Evolutionary conservation across 2,797 vertebrate genomes (phyloP), one percentile per base, ranked within the genome.

Genomic region (Brachyrhaphis roseni): DNA sequence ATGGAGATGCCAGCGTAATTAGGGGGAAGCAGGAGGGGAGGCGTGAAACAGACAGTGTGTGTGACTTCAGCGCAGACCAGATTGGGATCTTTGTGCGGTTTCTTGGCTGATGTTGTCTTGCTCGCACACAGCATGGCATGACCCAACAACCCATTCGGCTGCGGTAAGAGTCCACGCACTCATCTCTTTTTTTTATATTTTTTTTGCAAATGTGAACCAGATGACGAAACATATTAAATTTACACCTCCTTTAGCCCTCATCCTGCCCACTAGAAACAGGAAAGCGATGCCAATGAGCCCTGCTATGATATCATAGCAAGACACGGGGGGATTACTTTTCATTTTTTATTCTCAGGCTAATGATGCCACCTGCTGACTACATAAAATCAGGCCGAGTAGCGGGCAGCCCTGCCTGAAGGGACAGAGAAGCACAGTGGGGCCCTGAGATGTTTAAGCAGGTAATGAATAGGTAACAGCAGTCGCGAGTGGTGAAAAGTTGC

Each of bases 351-450:
- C 90, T 94, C 92, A 95, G 94, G 94, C 93, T 96, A 96, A 96
- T 96, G 96, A 96, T 96, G 95, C 95, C 96, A 96, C 95, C 96
- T 96, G 96, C 95, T 96, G 96, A 96, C 95, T 95, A 94, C 93
- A 95, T 95, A 93, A 96, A 95, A 95, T 93, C 92, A 85, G 89
- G 78, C 92, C 90, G 75, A 88, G 88, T 84, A 90, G 82, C 85
- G 90, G 74, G 83, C 86, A 90, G 74, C 4, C 62, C 82, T 88
- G 92, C 93, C 92, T 88, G 79, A 70, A 93, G 92, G 91, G 92
- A 79, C 83, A 77, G 78, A 84, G 82, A 55, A 78, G 41, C 81
- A 45, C 91, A 86, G 74, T 64, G 87, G 84, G 91, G 86, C 87
- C 84, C 90, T 80, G 8, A 86, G 85, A 78, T 18, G 57, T 89